Evolutionary conservation across 2,888 invertebrate genomes (phyloP), one percentile per base, ranked within the genome.

Genomic region (Hybos culiciformis): DNA sequence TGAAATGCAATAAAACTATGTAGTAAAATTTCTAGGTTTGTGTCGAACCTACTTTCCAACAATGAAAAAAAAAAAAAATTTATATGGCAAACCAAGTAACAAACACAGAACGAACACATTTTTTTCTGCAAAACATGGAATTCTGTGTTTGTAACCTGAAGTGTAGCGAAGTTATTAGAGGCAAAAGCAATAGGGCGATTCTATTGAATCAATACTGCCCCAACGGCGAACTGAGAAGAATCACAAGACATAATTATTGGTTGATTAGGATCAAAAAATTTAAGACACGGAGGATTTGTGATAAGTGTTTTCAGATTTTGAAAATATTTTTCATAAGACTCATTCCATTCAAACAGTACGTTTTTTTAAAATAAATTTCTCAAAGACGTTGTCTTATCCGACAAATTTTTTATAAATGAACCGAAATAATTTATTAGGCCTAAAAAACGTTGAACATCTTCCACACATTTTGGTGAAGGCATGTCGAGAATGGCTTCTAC

Each of bases 361-460:
- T 39, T 41, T 33, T 45, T 42, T 20, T 26, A 41, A 39, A 17
- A 40, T 14, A 39, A 39, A 34, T 41, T 31, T 39, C 47, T 33
- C 33, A 47, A 34, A 14, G 44, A 42, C 18, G 39, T 42, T 32
- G 46, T 46, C 37, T 48, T 44, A n/a, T 41, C 32, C 4, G 48
- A 52, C 20, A 52, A 42, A 45, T 49, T 51, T 23, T 46, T 42
- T 36, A 51, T 50, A 37, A 49, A 51, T 26, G 41, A 42, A 17
- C 47, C 46, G 15, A 50, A 43, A 42, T 47, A 52, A 5, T 36
- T 52, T 2, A 53, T 34, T 45, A 49, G 46, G 14, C 51, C 51
- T 31, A 52, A 39, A 40, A 53, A 43, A 21, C 47, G 33, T 19
- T 47, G 45, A 12, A 45, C n/a, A 4, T 44, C 38, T 19, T 17